Conservation (phyloP, 1,140 invertebrate species). For the Vanessa atalanta region DNA sequence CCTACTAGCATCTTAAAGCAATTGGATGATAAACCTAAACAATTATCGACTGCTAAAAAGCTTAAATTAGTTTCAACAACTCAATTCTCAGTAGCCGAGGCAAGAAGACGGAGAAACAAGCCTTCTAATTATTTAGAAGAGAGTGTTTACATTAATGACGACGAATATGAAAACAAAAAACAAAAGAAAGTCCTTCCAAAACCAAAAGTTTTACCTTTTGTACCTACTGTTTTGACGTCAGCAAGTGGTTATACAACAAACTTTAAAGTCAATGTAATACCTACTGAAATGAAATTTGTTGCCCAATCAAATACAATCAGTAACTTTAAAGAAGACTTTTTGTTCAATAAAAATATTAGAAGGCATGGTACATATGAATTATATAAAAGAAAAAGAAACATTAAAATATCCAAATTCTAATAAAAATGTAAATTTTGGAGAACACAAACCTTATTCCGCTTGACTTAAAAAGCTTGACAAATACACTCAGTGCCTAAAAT, state of each 20-base stretch:
- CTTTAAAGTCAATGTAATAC: slow-evolving; percentile 63
- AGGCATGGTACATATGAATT: slow-evolving; percentile 59
- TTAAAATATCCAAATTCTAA: slow-evolving; percentile 71
- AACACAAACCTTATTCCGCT: not conserved
- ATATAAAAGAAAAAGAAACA: slow-evolving; percentile 64
- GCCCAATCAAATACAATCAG: slow-evolving; percentile 50
- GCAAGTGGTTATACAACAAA: slow-evolving; percentile 65
- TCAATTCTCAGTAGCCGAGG: slow-evolving; percentile 61
- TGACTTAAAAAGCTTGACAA: slow-evolving; percentile 5
- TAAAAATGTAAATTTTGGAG: not conserved
- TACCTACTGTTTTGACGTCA: slow-evolving; percentile 64
- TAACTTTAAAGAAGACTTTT: slow-evolving; percentile 61
- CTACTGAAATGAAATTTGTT: slow-evolving; percentile 57
- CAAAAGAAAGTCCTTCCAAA: slow-evolving; percentile 50
- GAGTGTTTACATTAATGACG: slow-evolving; percentile 65
- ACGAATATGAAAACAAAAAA: slow-evolving; percentile 43
- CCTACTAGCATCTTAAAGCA: slow-evolving; percentile 53
- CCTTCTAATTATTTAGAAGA: slow-evolving; percentile 73
- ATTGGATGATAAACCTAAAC: slow-evolving; percentile 57
- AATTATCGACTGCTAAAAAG: slow-evolving; percentile 40
- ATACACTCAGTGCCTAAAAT: not conserved
- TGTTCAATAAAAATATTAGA: slow-evolving; percentile 60
- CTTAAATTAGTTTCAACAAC: slow-evolving; percentile 58
- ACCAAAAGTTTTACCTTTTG: slow-evolving; percentile 68
- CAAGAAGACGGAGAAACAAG: slow-evolving; percentile 53